Evolutionary conservation across 2,888 invertebrate species (phyloP).

Genomic region (Mesochorus sp.): DNA sequence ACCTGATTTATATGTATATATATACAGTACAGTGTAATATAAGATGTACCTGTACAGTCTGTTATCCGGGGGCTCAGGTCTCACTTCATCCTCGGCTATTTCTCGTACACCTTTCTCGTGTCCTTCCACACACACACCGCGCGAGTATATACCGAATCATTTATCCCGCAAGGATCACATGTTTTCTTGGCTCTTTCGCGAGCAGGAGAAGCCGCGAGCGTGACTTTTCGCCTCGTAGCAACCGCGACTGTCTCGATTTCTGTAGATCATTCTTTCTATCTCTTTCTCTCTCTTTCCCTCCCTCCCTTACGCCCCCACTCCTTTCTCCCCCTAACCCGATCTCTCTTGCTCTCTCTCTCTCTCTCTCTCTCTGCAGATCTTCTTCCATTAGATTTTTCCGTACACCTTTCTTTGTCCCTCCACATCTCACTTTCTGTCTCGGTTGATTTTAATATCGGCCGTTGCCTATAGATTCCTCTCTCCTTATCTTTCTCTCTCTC

Average conservation of each 20-base stretch:
- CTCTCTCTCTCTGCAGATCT: slow-evolving; percentile 18
- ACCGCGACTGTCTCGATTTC: slow-evolving; percentile 24
- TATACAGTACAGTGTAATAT: slow-evolving; percentile 10
- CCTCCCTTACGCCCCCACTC: neutral
- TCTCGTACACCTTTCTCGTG: slow-evolving; percentile 29
- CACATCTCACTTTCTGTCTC: slow-evolving; percentile 21
- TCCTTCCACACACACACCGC: slow-evolving; percentile 11
- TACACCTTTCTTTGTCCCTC: slow-evolving; percentile 7
- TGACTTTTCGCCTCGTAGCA: slow-evolving; percentile 18
- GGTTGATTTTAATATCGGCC: neutral
- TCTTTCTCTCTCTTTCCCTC: slow-evolving; percentile 44
- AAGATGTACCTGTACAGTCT: slow-evolving; percentile 29
- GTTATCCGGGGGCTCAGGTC: slow-evolving; percentile 35
- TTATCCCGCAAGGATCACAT: slow-evolving; percentile 51
- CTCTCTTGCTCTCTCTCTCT: neutral
- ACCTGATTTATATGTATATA: slow-evolving; percentile 27
- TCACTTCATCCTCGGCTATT: slow-evolving; percentile 60
- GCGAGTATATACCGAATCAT: slow-evolving; percentile 42
- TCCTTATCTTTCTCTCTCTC: neutral
- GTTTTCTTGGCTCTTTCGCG: slow-evolving; percentile 28
- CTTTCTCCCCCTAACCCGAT: slow-evolving; percentile 10
- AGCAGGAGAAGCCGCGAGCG: neutral
- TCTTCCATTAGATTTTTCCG: no score
- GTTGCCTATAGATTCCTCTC: neutral
- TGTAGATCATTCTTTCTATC: slow-evolving; percentile 7